Conservation (phyloP, 1,140 invertebrate genomes). For the Drosophila chauvacae region DNA sequence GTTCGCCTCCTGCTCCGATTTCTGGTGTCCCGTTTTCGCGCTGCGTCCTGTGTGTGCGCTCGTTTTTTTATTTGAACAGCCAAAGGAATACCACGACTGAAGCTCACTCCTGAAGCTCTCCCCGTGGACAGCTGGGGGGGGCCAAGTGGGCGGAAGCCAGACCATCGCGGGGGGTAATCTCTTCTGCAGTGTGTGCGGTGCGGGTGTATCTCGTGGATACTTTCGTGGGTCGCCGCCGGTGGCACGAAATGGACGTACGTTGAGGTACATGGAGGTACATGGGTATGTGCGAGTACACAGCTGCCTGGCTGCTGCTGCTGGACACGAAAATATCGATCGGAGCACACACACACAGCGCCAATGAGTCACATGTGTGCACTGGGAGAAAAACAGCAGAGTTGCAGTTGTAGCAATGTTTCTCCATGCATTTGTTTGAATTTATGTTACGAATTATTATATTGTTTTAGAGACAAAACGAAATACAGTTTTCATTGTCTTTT, state of each 20-base stretch:
- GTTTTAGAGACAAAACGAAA: no score
- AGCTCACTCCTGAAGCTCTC: slow-evolving; percentile 13
- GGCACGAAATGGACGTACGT: slow-evolving; percentile 32
- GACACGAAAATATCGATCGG: slow-evolving; percentile 70
- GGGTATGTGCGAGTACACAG: slow-evolving; percentile 13
- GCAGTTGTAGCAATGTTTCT: no score
- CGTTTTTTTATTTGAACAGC: slow-evolving; percentile 56
- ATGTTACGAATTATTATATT: no score
- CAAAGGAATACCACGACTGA: slow-evolving; percentile 18
- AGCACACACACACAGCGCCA: slow-evolving; percentile 7
- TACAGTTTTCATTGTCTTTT: no score
- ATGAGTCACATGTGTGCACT: slow-evolving; percentile 31
- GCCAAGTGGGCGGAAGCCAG: slow-evolving; percentile 53
- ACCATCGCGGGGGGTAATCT: slow-evolving; percentile 29
- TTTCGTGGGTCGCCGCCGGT: slow-evolving; percentile 48
- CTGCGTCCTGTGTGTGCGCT: slow-evolving; percentile 44
- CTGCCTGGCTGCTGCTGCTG: slow-evolving; percentile 68
- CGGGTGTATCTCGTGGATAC: slow-evolving; percentile 71
- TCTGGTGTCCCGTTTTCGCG: neutral
- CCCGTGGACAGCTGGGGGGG: neutral
- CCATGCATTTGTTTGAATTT: no score
- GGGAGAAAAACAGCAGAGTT: neutral
- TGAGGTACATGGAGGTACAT: no score
- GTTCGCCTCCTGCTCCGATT: neutral
- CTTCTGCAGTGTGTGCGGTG: slow-evolving; percentile 8